These are phyloP conservation scores for Motacilla tschutschensis DNA, from an alignment of 2,113 vertebrate species.

Conservation along the genomic window DNA sequence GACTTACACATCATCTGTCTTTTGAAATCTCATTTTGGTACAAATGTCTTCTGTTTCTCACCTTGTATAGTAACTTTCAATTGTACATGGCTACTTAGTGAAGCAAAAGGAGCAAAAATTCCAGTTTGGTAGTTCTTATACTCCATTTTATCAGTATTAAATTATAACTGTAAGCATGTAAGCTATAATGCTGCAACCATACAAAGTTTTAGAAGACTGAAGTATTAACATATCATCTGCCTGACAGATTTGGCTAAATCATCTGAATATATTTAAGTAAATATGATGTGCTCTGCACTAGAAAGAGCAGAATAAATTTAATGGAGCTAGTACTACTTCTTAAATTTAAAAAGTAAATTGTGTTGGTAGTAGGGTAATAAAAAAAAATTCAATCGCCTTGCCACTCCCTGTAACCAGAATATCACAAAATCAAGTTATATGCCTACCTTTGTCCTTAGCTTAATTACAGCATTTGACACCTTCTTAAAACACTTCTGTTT, in stretches of 20 bases:
- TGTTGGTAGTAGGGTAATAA: background rate
- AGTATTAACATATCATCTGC: background rate
- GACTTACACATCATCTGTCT: background rate
- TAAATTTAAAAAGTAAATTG: background rate
- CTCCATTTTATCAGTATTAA: background rate
- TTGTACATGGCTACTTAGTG: background rate
- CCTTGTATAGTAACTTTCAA: background rate
- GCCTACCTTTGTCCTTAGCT: background rate
- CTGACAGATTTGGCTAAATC: background rate
- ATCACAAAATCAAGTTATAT: background rate
- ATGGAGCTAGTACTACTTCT: background rate
- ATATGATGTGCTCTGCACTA: background rate
- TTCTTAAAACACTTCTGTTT: slow-evolving; percentile 18
- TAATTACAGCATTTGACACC: slow-evolving; percentile 3
- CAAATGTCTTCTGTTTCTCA: background rate
- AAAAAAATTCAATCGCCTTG: background rate
- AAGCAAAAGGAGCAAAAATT: background rate
- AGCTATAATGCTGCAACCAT: background rate
- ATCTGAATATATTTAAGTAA: background rate
- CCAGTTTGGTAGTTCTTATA: background rate
- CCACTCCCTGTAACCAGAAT: background rate
- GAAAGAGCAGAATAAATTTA: background rate
- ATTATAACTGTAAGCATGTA: background rate
- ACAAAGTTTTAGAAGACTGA: background rate
- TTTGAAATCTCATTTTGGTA: background rate